Evolutionary conservation across 2,113 vertebrate species (phyloP).

Genomic region (Lamprologus tigripictilis): DNA sequence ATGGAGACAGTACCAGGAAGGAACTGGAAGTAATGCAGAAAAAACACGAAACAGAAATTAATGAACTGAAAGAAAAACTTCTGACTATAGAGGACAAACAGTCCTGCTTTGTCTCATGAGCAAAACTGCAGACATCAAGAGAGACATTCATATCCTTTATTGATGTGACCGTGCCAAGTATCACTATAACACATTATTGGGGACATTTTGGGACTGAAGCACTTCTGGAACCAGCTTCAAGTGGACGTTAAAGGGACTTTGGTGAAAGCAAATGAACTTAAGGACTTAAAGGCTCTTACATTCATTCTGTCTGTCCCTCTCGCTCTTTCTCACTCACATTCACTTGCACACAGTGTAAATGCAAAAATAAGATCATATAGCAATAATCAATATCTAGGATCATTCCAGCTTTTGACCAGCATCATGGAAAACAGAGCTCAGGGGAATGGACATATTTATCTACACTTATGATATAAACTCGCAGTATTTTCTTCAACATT

Average conservation of each 20-base stretch:
- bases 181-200: background rate
- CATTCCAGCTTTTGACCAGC: background rate
- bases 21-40: background rate
- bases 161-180: background rate
- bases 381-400: background rate
- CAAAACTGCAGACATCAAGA: background rate
- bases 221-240: background rate
- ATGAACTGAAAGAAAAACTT: background rate
- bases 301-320: rapidly evolving
- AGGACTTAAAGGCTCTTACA: rapidly evolving
- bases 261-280: rapidly evolving
- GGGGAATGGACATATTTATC: background rate
- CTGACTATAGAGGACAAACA: rapidly evolving
- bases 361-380: background rate
- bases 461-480: background rate
- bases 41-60: background rate
- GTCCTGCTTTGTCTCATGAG: background rate
- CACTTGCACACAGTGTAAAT: background rate
- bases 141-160: background rate
- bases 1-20: rapidly evolving
- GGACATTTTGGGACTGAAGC: background rate
- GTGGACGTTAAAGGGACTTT: background rate
- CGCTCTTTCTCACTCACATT: background rate
- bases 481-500: background rate
- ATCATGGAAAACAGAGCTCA: background rate